These are phyloP conservation scores for Eueremaeus valkanovi DNA, from an alignment of 2,888 invertebrate genomes.

Conservation along the genomic window DNA sequence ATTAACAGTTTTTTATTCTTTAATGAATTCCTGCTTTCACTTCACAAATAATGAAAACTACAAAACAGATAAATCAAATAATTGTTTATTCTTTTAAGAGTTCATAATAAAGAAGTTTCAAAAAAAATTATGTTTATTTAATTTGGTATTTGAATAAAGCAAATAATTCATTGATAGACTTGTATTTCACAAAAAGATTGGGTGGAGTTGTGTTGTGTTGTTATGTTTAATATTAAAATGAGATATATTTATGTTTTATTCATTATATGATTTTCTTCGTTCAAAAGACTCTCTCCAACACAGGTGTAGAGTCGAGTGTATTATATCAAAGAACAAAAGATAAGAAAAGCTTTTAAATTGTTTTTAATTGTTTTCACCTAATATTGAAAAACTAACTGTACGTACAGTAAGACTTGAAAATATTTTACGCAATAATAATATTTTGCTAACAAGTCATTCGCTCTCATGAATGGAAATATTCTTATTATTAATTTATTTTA, in stretches of 20 bases:
- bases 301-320: neutral
- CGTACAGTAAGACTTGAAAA: neutral
- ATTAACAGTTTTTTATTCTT: neutral
- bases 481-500: too few species aligned
- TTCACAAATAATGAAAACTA: neutral
- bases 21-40: neutral
- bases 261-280: neutral
- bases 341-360: neutral
- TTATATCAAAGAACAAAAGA: neutral
- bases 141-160: neutral
- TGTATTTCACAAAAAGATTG: neutral
- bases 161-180: neutral
- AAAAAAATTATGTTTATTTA: too few species aligned
- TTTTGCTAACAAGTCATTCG: too few species aligned
- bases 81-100: too few species aligned
- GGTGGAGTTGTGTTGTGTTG: neutral
- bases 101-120: too few species aligned
- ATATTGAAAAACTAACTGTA: neutral
- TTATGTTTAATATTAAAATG: neutral
- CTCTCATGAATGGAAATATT: too few species aligned
- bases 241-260: neutral
- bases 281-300: neutral
- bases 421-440: neutral
- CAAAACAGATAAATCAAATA: neutral
- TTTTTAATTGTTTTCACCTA: conserved; percentile 7